Base-by-base conservation (phyloP, 2,797 vertebrate genomes). In the Mus spretus region DNA sequence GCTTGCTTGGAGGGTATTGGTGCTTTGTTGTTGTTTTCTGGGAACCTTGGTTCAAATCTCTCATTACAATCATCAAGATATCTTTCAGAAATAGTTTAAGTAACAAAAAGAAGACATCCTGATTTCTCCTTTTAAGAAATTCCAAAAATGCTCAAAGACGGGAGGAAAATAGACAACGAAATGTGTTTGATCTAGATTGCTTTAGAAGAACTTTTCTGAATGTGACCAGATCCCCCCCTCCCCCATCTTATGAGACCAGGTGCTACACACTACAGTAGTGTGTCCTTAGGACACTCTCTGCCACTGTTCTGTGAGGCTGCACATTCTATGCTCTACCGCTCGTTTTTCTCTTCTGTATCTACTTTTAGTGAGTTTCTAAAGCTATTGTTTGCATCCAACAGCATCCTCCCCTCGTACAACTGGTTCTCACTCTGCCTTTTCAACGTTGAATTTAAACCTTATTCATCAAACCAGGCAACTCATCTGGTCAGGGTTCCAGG, bases 51-150 rank as follows among this genome's bases (percentile, higher is more conserved):
- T 19, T 75, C 15, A 31, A 28, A 44, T 34, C 15, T 90, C 24
- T 65, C 10, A 13, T 57, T 90, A 70, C 34, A 90, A 90, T 40
- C 20, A 37, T 80, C 24, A 81, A 91, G 40, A 53, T 83, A 13
- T 72, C 82, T 83, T 95, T 91, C 26, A 95, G 11, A 79, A 84
- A 86, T n/a, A 75, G n/a, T 20, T 91, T 12, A 80, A 67, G 19
- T 82, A 89, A 67, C 19, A 96, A 83, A 96, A 86, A 86, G 77
- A 74, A 90, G 44, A 4, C 6, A 86, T 44, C 6, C 59, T n/a
- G 3, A 31, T 17, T 91, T 93, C 89, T 85, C 55, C 84, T 55
- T 75, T 3, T 67, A 90, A 89, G 17, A 86, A 86, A 82, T 90
- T 44, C 20, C 47, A 50, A 44, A 61, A 84, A 89, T 50, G 24